These are phyloP conservation scores for Montipora sp. DNA, from an alignment of 64 coral and sea anemone genomes.

Conservation along the genomic window DNA sequence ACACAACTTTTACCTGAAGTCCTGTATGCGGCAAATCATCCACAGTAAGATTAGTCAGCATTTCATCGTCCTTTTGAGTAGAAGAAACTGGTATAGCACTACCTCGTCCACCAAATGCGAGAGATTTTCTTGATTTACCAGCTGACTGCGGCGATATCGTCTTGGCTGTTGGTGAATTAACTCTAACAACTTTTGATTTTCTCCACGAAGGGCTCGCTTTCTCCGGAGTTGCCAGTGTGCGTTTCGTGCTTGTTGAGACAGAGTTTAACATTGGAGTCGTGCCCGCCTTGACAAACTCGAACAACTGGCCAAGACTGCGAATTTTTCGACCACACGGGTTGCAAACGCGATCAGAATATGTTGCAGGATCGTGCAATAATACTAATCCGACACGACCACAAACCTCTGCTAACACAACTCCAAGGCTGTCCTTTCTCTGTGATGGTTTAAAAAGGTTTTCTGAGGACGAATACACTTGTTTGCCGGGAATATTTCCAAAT, in stretches of 20 bases:
- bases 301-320: not conserved
- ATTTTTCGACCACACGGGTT: slow-evolving; percentile 41
- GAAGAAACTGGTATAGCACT: not conserved
- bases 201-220: slow-evolving; percentile 21
- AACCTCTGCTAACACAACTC: slow-evolving; percentile 28
- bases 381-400: slow-evolving; percentile 13
- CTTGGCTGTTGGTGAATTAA: slow-evolving; percentile 14
- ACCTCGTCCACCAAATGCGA: not conserved
- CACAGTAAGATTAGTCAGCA: not conserved
- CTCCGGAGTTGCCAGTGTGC: not conserved
- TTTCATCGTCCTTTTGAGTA: not conserved
- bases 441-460: slow-evolving; percentile 51
- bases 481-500: slow-evolving; percentile 1
- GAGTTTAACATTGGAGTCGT: not conserved
- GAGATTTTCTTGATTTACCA: not conserved
- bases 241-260: not conserved
- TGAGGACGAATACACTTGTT: slow-evolving; percentile 5
- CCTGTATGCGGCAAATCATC: slow-evolving; percentile 52
- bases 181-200: slow-evolving; percentile 11
- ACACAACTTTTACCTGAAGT: slow-evolving; percentile 44
- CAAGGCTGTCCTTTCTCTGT: slow-evolving; percentile 23
- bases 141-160: not conserved
- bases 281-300: not conserved
- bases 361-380: not conserved
- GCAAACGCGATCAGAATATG: slow-evolving; percentile 34